Conservation (phyloP, 2,888 invertebrate genomes). For the Endotricha flammealis region DNA sequence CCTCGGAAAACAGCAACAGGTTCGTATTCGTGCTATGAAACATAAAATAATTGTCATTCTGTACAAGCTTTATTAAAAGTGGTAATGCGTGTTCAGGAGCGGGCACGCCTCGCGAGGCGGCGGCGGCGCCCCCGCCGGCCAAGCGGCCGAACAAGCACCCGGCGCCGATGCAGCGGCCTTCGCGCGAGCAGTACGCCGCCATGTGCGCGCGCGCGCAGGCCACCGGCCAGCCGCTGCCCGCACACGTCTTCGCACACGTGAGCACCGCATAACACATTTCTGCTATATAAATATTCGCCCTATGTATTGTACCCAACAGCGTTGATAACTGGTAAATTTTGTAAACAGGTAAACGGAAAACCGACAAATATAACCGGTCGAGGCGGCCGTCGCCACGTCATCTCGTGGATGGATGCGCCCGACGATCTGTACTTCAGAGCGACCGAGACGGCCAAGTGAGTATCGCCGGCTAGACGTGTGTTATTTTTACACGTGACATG, state of each 20-base stretch:
- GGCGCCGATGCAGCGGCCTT: conserved; percentile 83
- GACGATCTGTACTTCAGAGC: conserved; percentile 98
- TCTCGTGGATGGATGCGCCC: conserved; percentile 98
- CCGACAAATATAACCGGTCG: conserved; percentile 89
- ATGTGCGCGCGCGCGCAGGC: conserved; percentile 83
- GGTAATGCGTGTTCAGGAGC: conserved; percentile 28
- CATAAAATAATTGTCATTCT: background rate
- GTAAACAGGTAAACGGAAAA: conserved; percentile 85
- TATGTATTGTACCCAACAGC: too few relatives aligned
- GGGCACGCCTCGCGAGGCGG: conserved; percentile 37
- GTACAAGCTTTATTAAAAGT: background rate
- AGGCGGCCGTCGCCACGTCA: conserved; percentile 92
- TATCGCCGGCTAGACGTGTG: conserved; percentile 26
- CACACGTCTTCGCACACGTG: conserved; percentile 82
- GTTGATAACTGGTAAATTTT: background rate
- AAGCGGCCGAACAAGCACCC: conserved; percentile 90
- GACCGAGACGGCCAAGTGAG: conserved; percentile 93
- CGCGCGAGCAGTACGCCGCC: conserved; percentile 84
- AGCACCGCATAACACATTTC: conserved; percentile 25
- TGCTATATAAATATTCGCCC: background rate
- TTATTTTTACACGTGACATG: too few relatives aligned
- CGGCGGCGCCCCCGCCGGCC: conserved; percentile 81
- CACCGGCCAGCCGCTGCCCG: conserved; percentile 82
- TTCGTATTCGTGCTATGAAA: conserved; percentile 2
- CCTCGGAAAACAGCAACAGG: conserved; percentile 15